A percentile compares a stretch with the other conserved stretches of the same genome.
These are phyloP conservation scores for Excalfactoria chinensis DNA, from an alignment of 2,113 vertebrate genomes.

Conservation along the genomic window DNA sequence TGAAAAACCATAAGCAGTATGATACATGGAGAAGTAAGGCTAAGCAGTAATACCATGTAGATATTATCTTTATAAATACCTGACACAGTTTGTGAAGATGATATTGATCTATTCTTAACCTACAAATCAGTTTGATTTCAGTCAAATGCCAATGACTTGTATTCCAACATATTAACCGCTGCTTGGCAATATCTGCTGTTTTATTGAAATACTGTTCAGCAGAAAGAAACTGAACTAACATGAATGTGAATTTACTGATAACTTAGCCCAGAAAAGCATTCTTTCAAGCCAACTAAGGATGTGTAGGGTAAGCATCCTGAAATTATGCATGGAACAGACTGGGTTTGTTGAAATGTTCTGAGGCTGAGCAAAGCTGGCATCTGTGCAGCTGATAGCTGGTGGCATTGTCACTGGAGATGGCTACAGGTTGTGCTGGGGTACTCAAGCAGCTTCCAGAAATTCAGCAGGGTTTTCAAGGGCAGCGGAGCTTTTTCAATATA, in stretches of 20 bases:
- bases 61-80: background rate
- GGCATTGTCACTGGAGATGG: background rate
- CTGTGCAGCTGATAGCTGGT: background rate
- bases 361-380: background rate
- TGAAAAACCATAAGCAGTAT: background rate
- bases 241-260: background rate
- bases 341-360: background rate
- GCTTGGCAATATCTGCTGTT: background rate
- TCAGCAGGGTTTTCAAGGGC: background rate
- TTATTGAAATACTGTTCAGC: background rate
- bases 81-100: background rate
- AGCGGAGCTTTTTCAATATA: background rate
- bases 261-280: background rate
- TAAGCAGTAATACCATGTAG: background rate
- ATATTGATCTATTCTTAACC: background rate
- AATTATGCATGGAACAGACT: background rate
- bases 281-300: background rate
- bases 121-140: background rate
- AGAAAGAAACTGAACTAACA: background rate
- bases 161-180: background rate
- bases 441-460: background rate
- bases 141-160: background rate
- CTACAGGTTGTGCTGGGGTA: background rate
- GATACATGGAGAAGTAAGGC: background rate
- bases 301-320: background rate